Evolutionary conservation across 2,797 vertebrate species (phyloP).

Genomic region (Poeciliopsis turneri): DNA sequence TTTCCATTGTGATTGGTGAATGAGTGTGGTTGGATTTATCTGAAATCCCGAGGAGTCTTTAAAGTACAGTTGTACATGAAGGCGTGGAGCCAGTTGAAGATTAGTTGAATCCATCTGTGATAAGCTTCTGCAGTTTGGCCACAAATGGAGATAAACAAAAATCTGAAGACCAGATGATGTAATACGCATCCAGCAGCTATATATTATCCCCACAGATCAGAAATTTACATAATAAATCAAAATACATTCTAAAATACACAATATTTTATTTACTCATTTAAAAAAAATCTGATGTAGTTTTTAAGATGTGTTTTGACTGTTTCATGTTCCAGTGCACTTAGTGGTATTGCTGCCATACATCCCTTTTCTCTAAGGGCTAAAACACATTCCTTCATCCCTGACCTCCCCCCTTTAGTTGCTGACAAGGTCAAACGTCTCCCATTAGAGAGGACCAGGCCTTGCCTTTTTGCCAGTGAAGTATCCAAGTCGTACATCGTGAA

Average conservation of each 20-base stretch:
- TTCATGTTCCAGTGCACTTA: slow-evolving; percentile 7
- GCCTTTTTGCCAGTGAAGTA: slow-evolving; percentile 68
- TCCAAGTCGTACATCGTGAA: slow-evolving; percentile 75
- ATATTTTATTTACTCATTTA: slow-evolving; percentile 16
- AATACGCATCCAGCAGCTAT: slow-evolving; percentile 53
- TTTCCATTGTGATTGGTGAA: slow-evolving; percentile 77
- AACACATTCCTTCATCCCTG: slow-evolving; percentile 66
- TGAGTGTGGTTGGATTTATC: slow-evolving; percentile 72
- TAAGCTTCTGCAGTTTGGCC: slow-evolving; percentile 72
- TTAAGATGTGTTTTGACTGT: slow-evolving; percentile 7
- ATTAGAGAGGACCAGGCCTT: slow-evolving; percentile 73
- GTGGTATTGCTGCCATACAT: slow-evolving; percentile 33
- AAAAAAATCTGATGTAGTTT: slow-evolving; percentile 9
- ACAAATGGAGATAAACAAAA: slow-evolving; percentile 71
- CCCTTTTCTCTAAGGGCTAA: slow-evolving; percentile 51
- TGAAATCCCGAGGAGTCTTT: slow-evolving; percentile 73
- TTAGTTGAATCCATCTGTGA: slow-evolving; percentile 73
- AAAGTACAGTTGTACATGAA: slow-evolving; percentile 73
- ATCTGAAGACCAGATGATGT: slow-evolving; percentile 69
- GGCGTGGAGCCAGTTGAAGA: slow-evolving; percentile 73
- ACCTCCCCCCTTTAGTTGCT: slow-evolving; percentile 69
- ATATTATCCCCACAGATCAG: slow-evolving; percentile 62
- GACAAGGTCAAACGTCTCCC: slow-evolving; percentile 82
- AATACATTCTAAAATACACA: slow-evolving; percentile 32
- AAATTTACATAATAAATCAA: slow-evolving; percentile 51